Conservation (phyloP, 2,888 invertebrate genomes). For the Pachymerium ferrugineum region DNA sequence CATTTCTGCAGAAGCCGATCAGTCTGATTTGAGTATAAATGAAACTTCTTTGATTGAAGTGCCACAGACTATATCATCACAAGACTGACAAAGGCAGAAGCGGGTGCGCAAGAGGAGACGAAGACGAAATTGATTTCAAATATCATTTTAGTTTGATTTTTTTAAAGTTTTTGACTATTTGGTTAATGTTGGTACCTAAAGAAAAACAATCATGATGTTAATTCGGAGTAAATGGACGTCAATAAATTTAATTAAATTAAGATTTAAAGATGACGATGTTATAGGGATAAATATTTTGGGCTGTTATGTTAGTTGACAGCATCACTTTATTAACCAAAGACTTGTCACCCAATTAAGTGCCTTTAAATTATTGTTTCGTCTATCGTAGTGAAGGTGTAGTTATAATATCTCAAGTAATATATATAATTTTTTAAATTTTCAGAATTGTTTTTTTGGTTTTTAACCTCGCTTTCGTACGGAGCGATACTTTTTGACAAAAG, state of each 20-base stretch:
- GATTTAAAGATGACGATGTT: too few relatives aligned
- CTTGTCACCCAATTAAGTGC: neutral
- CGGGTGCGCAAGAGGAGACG: constrained; percentile 3
- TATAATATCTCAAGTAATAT: neutral
- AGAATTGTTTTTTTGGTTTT: neutral
- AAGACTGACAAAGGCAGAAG: constrained; percentile 27
- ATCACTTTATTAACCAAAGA: neutral
- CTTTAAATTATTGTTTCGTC: neutral
- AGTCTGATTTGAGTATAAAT: constrained; percentile 48
- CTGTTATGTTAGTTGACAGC: too few relatives aligned
- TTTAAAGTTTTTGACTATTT: neutral
- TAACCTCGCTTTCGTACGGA: neutral
- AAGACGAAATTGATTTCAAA: neutral
- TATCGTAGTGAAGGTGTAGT: neutral
- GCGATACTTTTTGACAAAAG: neutral
- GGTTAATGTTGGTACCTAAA: neutral
- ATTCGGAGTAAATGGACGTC: too few relatives aligned
- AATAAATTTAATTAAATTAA: too few relatives aligned
- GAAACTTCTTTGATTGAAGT: constrained; percentile 39
- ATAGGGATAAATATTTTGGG: too few relatives aligned
- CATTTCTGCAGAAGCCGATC: constrained; percentile 60
- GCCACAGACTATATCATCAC: neutral
- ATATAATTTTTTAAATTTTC: neutral
- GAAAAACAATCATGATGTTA: neutral
- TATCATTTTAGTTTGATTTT: neutral